Conservation (phyloP, 2,113 vertebrate species). For the Perccottus glenii region DNA sequence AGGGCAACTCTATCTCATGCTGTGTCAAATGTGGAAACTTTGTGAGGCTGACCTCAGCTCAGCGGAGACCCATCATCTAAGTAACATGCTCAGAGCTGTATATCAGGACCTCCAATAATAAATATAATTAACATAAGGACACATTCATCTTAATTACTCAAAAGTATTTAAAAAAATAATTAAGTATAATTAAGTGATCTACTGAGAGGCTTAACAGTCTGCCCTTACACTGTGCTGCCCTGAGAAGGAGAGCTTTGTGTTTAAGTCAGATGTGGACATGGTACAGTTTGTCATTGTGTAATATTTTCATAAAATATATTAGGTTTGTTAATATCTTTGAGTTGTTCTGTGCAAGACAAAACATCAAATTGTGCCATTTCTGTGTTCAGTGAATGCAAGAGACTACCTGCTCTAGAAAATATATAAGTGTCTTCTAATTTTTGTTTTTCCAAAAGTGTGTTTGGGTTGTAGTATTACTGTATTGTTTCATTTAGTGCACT, state of each 20-base stretch:
- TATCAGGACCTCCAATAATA: slow-evolving; percentile 1
- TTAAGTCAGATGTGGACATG: background rate
- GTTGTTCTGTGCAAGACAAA: background rate
- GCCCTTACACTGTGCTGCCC: too few species aligned
- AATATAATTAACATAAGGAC: background rate
- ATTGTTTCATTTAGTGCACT: slow-evolving; percentile 6
- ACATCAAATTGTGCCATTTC: background rate
- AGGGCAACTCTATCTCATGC: slow-evolving; percentile 77
- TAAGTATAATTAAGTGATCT: too few species aligned
- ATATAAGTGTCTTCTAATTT: slow-evolving; percentile 1
- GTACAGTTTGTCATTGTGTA: background rate
- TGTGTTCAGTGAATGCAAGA: slow-evolving; percentile 2
- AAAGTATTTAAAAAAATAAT: background rate
- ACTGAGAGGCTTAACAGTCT: too few species aligned
- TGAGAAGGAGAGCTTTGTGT: background rate
- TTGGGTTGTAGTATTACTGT: slow-evolving; percentile 12
- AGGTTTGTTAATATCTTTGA: background rate
- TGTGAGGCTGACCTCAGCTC: slow-evolving; percentile 61
- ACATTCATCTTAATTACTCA: background rate
- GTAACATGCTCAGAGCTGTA: slow-evolving; percentile 5
- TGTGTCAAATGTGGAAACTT: slow-evolving; percentile 84
- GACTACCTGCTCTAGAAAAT: too few species aligned
- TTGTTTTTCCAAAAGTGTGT: slow-evolving; percentile 4
- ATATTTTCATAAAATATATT: too few species aligned
- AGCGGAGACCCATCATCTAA: slow-evolving; percentile 67